Evolutionary conservation across 2,113 vertebrate species (phyloP), one percentile per base, ranked within the genome.

Genomic region (Piprites chloris): DNA sequence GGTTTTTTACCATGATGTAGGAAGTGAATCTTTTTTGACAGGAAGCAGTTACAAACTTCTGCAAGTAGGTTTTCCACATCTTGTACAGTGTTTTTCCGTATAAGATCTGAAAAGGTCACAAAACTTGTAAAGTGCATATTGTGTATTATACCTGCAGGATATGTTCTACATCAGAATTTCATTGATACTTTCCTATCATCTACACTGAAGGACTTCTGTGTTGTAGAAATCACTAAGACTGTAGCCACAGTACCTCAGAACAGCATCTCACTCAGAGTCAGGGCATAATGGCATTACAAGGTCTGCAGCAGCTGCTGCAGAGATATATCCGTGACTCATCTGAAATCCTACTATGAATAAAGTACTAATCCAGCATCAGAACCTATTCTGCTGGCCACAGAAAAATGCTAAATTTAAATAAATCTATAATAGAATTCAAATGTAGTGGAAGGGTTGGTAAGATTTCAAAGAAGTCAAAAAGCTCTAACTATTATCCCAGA

Each of bases 251-350:
- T 55, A 37, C 2, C 13, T 82, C n/a, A 32, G 77, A n/a, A 42
- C 58, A 72, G 52, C 35, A 41, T 87, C 94, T 86, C 55, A 55
- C 69, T 84, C 59, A 72, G 90, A 86, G 85, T 97, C 87, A 93
- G 77, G 82, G 65, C 72, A 75, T 91, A 93, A 96, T 88, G 87
- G 80, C 85, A 94, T 96, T 96, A 86, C 88, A 91, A 92, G 94
- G 93, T 73, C 85, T 92, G 85, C 85, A 94, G 94, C 94, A 96
- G 93, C 93, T 96, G 92, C 94, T 96, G 89, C 75, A 88, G 81
- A 85, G 88, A 96, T 87, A 59, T 63, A 93, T 93, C 80, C 9
- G 1, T 93, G 90, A 97, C 82, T 96, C 93, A 94, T 96, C 74
- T 94, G 66, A 96, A 97, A 91, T 85, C 93, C 89, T 85, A 16